Evolutionary conservation across 2,797 vertebrate species (phyloP).

Genomic region (Melanogrammus aeglefinus): DNA sequence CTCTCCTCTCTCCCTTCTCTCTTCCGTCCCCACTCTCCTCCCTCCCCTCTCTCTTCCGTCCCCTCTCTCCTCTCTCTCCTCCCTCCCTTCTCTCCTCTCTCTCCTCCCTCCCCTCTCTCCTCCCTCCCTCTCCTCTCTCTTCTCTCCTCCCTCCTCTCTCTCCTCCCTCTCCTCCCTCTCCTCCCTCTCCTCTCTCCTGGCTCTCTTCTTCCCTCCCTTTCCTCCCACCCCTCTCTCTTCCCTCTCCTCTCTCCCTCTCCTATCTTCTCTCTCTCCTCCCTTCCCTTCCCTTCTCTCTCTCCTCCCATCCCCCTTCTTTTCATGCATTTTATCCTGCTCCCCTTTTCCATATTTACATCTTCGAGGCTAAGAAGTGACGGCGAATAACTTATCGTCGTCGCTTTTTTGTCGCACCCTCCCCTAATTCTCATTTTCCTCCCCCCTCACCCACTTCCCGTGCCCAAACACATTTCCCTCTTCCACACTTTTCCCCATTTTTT

Average conservation of each 20-base stretch:
- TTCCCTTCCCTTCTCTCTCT: too few relatives aligned
- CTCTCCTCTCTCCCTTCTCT: not conserved
- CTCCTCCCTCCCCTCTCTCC: conserved; percentile 32
- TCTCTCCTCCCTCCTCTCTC: not conserved
- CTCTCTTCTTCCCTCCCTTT: not conserved
- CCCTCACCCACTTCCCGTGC: not conserved
- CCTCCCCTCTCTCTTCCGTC: not conserved
- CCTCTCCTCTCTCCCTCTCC: not conserved
- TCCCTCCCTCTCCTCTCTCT: not conserved
- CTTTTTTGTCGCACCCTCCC: not conserved
- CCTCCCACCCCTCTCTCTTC: not conserved
- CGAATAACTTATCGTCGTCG: not conserved
- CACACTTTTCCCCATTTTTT: not conserved
- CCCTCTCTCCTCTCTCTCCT: not conserved
- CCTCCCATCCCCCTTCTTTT: not conserved
- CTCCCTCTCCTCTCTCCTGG: not conserved
- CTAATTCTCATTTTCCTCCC: not conserved
- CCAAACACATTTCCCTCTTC: too few relatives aligned
- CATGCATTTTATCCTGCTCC: not conserved
- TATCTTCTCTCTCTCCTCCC: not conserved
- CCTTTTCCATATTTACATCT: not conserved
- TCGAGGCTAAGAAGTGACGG: too few relatives aligned
- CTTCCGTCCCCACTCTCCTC: conserved; percentile 28
- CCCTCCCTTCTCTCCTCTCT: not conserved
- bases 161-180: not conserved